Conservation (phyloP, 2,797 vertebrate genomes). For the Platyrinchus mystaceus region DNA sequence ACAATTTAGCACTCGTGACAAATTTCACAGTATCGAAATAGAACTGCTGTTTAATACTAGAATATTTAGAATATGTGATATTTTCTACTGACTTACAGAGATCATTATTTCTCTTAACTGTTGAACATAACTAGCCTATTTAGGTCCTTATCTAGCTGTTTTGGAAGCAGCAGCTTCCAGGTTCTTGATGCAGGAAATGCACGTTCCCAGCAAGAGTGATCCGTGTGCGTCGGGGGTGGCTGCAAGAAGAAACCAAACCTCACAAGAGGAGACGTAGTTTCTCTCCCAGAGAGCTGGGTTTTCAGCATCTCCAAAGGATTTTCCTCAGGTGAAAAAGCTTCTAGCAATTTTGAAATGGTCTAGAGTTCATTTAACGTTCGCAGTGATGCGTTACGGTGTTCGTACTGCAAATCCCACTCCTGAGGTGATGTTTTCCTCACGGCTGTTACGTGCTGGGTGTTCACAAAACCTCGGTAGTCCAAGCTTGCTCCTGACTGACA, state of each 20-base stretch:
- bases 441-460: neutral
- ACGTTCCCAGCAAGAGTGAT: neutral
- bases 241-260: neutral
- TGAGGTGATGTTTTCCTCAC: neutral
- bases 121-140: neutral
- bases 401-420: neutral
- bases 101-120: neutral
- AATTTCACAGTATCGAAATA: neutral
- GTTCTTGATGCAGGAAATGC: neutral
- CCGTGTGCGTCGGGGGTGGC: rapidly evolving
- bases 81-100: neutral
- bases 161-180: neutral
- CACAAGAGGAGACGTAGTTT: neutral
- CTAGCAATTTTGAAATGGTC: neutral
- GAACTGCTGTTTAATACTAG: neutral
- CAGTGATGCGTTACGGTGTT: neutral
- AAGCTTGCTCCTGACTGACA: neutral
- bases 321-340: neutral
- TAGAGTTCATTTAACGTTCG: neutral
- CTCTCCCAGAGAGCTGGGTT: neutral
- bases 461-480: neutral
- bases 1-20: neutral
- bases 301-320: neutral
- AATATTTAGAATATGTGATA: neutral
- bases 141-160: neutral